phyloP scores from a whole-genome alignment of 2,888 invertebrate species.

The Prenolepis imparis region DNA sequence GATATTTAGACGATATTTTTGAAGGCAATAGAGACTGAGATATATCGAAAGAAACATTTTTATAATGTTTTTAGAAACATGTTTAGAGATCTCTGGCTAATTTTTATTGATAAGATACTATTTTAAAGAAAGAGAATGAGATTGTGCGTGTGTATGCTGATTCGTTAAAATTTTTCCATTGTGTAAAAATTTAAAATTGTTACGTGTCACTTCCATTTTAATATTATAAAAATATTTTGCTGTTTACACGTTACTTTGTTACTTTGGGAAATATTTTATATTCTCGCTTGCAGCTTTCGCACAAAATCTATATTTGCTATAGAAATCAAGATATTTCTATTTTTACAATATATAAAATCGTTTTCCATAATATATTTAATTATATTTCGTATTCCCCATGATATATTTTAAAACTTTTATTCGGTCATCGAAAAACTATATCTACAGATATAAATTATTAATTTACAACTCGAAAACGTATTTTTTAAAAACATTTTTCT shows the following conservation, averaged over 20 bases:
- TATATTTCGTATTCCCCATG: too few relatives aligned
- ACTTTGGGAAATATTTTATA: constrained; percentile 19
- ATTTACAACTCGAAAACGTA: background rate
- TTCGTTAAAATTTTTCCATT: background rate
- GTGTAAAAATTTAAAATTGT: constrained; percentile 21
- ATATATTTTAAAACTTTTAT: background rate
- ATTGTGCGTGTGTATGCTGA: background rate
- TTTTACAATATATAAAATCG: background rate
- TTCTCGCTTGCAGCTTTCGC: constrained; percentile 6
- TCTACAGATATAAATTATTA: constrained; percentile 8
- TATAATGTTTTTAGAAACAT: constrained; percentile 28
- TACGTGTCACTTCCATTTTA: constrained; percentile 29
- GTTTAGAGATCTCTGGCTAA: constrained; percentile 18
- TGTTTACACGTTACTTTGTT: constrained; percentile 1
- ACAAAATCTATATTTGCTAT: constrained; percentile 3
- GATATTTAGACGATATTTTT: constrained; percentile 34
- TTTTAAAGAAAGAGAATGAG: constrained; percentile 6
- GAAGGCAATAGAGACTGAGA: constrained; percentile 60
- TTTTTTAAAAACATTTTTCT: constrained; percentile 4
- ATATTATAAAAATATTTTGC: constrained; percentile 22
- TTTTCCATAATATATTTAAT: constrained; percentile 7
- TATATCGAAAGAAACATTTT: constrained; percentile 39
- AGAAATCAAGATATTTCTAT: background rate
- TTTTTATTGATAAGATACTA: constrained; percentile 20
- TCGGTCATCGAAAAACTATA: background rate